Percentiles rank a stretch among this genome's conserved stretches.
These are phyloP conservation scores for Hirtodrosophila confusa DNA, from an alignment of 2,888 invertebrate species.

Conservation along the genomic window DNA sequence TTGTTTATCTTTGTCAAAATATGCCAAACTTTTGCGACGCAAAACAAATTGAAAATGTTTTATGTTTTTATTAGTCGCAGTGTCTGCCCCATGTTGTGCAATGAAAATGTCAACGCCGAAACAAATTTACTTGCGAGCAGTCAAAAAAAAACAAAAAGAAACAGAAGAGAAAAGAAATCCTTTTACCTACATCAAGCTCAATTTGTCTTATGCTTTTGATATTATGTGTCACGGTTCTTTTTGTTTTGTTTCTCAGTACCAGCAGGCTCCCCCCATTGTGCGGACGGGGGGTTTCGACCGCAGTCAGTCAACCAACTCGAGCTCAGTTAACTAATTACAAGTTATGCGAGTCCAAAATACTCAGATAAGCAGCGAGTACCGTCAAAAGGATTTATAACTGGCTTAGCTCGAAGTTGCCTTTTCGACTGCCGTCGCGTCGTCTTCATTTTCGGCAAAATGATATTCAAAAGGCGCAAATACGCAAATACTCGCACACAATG, in stretches of 20 bases:
- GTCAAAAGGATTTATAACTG: slow-evolving; percentile 21
- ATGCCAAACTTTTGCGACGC: slow-evolving; percentile 56
- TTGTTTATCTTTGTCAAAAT: slow-evolving; percentile 65
- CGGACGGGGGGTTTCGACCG: slow-evolving; percentile 24
- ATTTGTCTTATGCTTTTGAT: slow-evolving; percentile 30
- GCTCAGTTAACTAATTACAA: slow-evolving; percentile 33
- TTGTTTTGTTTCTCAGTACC: background rate
- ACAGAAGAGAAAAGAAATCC: too few species aligned
- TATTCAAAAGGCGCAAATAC: slow-evolving; percentile 20
- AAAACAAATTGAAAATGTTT: slow-evolving; percentile 70
- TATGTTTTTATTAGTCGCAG: slow-evolving; percentile 36
- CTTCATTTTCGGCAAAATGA: slow-evolving; percentile 17
- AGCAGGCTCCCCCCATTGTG: too few species aligned
- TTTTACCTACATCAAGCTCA: slow-evolving; percentile 39
- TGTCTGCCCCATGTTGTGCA: slow-evolving; percentile 6
- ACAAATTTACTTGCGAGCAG: slow-evolving; percentile 24
- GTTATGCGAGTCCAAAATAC: slow-evolving; percentile 16
- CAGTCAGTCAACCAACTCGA: slow-evolving; percentile 31
- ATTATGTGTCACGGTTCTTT: background rate
- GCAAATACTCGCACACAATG: slow-evolving; percentile 2
- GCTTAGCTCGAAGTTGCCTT: slow-evolving; percentile 18
- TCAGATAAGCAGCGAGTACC: slow-evolving; percentile 2
- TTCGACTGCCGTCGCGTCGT: background rate
- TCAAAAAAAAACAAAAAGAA: background rate
- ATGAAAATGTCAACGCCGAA: slow-evolving; percentile 40